Evolutionary conservation across 2,113 vertebrate species (phyloP), one percentile per base, ranked within the genome.

Genomic region (Hemichromis elongatus): DNA sequence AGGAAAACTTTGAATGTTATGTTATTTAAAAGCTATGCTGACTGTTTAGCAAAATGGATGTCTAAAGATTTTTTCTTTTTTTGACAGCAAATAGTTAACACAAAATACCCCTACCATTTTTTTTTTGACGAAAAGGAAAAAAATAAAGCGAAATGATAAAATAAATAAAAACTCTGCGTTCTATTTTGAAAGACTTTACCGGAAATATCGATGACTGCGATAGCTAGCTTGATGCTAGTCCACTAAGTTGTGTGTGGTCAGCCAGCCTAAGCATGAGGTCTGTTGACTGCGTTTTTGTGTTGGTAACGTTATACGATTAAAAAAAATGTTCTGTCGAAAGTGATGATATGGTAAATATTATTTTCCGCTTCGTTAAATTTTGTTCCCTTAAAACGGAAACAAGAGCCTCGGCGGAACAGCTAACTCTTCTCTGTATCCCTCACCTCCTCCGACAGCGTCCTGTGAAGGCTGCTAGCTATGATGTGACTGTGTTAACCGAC

Each of bases 191-290:
- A 1, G 37, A 7, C 9, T 30, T 1, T 7, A 83, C 10, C 88
- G 90, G 92, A 94, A 88, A 6, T 50, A 1, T 4, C 3, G 2
- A 5, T 2, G 5, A 5, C 3, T 3, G 14, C 3, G 1, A 26
- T 13, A 2, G 40, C 10, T 6, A 45, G 2, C 86, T 89, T 92
- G 81, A 88, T n/a, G 40, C 30, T 21, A n/a, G 28, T 87, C 55
- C 83, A 86, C 89, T 91, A 95, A 94, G 91, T 95, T 94, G 82
- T 84, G 77, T 92, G 52, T 73, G 85, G 66, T 83, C 89, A 94
- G 19, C 59, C 90, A 80, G 75, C 40, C 85, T 79, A 83, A 63
- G 81, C 90, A 85, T 88, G 89, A 86, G 89, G 73, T 83, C 33
- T 18, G 42, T 53, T 79, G 35, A 61, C 47, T 85, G 50, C 63